Evolutionary conservation across 1,140 invertebrate genomes (phyloP).

Genomic region (Coelopa frigida): DNA sequence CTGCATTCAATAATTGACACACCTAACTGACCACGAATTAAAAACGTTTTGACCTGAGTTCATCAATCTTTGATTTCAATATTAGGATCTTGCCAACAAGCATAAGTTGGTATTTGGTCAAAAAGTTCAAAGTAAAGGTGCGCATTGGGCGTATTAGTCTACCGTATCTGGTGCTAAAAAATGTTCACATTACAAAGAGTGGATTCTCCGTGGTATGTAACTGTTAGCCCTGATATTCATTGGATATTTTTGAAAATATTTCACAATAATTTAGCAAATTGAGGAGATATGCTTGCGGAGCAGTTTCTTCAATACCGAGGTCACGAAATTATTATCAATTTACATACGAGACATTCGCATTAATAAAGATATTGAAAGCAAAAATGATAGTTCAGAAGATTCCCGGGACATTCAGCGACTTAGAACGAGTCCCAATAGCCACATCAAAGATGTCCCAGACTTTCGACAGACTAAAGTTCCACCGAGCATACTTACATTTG

Average conservation of each 20-base stretch:
- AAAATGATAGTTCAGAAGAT: slow-evolving; percentile 12
- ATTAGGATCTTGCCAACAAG: slow-evolving; percentile 57
- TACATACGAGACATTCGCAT: slow-evolving; percentile 76
- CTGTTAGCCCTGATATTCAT: background rate
- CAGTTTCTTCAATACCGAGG: slow-evolving; percentile 82
- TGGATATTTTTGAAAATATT: background rate
- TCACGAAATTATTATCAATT: slow-evolving; percentile 78
- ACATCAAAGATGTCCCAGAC: slow-evolving; percentile 50
- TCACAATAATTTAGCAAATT: slow-evolving; percentile 62
- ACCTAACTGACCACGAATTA: background rate
- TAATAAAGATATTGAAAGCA: slow-evolving; percentile 64
- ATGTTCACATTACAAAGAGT: slow-evolving; percentile 59
- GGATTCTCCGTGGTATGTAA: slow-evolving; percentile 58
- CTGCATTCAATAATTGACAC: background rate
- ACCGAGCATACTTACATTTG: slow-evolving; percentile 69
- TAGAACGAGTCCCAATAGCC: slow-evolving; percentile 24
- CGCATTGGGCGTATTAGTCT: slow-evolving; percentile 59
- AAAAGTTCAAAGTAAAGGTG: slow-evolving; percentile 56
- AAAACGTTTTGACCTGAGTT: slow-evolving; percentile 1
- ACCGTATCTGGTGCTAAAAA: slow-evolving; percentile 54
- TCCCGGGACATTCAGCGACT: too few species aligned
- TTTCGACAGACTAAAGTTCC: slow-evolving; percentile 69
- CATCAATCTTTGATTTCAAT: slow-evolving; percentile 14
- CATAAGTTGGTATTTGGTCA: slow-evolving; percentile 57
- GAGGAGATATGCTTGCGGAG: slow-evolving; percentile 80